These are phyloP conservation scores for Pocota personata DNA, from an alignment of 2,888 invertebrate species.

Conservation along the genomic window DNA sequence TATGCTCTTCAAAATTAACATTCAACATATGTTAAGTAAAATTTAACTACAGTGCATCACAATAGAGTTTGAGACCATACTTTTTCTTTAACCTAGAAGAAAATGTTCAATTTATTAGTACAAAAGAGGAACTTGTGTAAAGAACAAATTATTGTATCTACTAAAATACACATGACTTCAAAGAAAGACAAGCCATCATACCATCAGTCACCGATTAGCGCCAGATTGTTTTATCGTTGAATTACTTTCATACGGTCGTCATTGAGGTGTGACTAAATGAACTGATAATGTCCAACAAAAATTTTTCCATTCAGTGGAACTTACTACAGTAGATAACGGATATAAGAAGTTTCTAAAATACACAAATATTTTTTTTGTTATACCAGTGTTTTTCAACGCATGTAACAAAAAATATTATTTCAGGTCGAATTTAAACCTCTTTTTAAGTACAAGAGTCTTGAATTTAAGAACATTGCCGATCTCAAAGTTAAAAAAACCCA, in stretches of 20 bases:
- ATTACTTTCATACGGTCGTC: not conserved
- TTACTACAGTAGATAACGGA: no score
- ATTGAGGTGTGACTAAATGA: not conserved
- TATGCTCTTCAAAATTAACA: not conserved
- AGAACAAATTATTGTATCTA: not conserved
- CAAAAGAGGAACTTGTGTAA: not conserved
- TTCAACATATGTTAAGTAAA: conserved; percentile 26
- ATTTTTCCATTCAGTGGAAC: not conserved
- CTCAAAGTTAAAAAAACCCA: no score
- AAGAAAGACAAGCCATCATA: not conserved
- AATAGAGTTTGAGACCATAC: conserved; percentile 1
- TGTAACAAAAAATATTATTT: no score
- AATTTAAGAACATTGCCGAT: no score
- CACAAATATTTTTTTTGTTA: no score
- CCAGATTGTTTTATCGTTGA: not conserved
- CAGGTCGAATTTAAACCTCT: no score
- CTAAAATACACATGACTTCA: not conserved
- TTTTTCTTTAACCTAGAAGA: conserved; percentile 3
- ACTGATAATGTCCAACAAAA: not conserved
- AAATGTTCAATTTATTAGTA: not conserved
- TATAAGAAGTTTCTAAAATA: no score
- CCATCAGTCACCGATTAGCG: not conserved
- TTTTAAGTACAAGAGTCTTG: no score
- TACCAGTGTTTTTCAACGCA: no score
- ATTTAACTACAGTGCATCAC: conserved; percentile 25